A percentile compares a stretch with the other conserved stretches of the same genome.
These are phyloP conservation scores for Ectropis grisescens DNA, from an alignment of 1,140 invertebrate species.

Conservation along the genomic window DNA sequence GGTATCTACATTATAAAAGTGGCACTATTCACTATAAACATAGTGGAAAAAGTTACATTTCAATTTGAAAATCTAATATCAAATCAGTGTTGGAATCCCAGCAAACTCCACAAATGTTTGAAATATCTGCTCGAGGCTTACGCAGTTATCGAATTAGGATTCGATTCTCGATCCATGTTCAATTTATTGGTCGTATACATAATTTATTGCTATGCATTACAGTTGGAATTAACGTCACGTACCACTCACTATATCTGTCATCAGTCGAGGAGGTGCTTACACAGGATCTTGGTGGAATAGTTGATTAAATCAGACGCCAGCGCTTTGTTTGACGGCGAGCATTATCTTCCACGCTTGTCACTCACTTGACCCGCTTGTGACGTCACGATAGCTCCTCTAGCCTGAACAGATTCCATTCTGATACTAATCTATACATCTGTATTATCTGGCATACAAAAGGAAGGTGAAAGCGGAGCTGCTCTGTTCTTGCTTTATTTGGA, in stretches of 20 bases:
- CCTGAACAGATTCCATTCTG: no score
- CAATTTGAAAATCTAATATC: no score
- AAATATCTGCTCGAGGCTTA: no score
- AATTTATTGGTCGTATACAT: constrained; percentile 27
- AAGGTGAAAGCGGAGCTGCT: no score
- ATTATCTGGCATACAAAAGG: no score
- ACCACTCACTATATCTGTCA: constrained; percentile 19
- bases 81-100: no score
- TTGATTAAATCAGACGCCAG: constrained; percentile 34
- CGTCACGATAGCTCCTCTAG: constrained; percentile 2
- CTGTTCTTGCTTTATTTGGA: no score
- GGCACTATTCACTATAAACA: no score
- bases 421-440: no score
- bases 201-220: constrained; percentile 23
- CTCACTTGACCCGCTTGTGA: constrained; percentile 23
- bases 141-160: constrained; percentile 21
- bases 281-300: constrained; percentile 24
- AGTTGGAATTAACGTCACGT: constrained; percentile 24
- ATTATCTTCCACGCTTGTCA: constrained; percentile 35
- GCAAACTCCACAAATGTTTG: no score
- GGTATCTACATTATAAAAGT: no score
- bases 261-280: constrained; percentile 15
- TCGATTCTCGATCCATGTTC: constrained; percentile 16
- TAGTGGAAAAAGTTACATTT: no score
- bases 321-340: constrained; percentile 30